Percentiles rank a stretch among this genome's conserved stretches.
Evolutionary conservation across 2,113 vertebrate genomes (phyloP).

Genomic region (Maccullochella peelii): DNA sequence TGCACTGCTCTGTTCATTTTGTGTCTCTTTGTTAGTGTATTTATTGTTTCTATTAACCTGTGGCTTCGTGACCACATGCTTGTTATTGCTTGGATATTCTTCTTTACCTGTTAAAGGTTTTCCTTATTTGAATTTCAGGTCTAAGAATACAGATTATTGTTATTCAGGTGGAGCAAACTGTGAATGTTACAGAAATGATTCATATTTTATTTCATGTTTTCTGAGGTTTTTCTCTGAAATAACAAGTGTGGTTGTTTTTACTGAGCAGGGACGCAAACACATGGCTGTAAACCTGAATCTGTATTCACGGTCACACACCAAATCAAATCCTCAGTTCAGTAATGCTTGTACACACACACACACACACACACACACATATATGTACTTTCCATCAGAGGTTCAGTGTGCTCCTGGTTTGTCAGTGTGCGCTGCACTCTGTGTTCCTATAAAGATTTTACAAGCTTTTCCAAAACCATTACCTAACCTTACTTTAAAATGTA

Average conservation of each 20-base stretch:
- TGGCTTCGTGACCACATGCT: too few relatives aligned
- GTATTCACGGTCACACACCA: slow-evolving; percentile 43
- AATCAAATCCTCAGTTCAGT: slow-evolving; percentile 18
- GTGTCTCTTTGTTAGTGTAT: too few relatives aligned
- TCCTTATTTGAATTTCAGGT: too few relatives aligned
- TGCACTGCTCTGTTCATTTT: too few relatives aligned
- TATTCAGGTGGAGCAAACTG: too few relatives aligned
- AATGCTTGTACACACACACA: not conserved
- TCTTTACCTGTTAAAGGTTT: too few relatives aligned
- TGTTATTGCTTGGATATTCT: too few relatives aligned
- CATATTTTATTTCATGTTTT: too few relatives aligned
- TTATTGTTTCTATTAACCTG: too few relatives aligned
- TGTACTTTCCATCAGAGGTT: slow-evolving; percentile 25
- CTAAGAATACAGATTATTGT: too few relatives aligned
- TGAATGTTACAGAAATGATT: too few relatives aligned
- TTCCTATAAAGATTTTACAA: slow-evolving; percentile 52
- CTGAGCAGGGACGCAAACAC: not conserved
- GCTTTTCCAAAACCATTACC: not conserved
- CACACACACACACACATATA: slow-evolving; percentile 18
- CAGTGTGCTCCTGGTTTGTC: slow-evolving; percentile 15
- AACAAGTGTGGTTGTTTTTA: not conserved
- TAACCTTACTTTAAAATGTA: not conserved
- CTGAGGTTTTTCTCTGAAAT: not conserved
- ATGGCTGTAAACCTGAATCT: slow-evolving; percentile 40
- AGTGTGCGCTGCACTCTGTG: slow-evolving; percentile 24